Percentiles rank a stretch among this genome's conserved stretches.
These are phyloP conservation scores for Nematolebias whitei DNA, from an alignment of 2,113 vertebrate species.

Conservation along the genomic window DNA sequence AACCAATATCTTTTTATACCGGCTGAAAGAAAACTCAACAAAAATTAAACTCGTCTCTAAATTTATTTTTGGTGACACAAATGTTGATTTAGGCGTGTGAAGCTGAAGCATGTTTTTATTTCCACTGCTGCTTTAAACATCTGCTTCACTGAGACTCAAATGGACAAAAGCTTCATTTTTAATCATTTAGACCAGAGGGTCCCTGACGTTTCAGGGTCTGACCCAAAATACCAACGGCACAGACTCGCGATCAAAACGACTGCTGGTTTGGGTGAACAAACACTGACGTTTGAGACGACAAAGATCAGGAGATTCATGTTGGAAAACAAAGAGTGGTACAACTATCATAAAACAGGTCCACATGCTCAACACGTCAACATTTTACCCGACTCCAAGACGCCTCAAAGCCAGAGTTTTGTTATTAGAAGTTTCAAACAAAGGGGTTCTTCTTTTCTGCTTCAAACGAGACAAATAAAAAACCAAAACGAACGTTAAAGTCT, in stretches of 20 bases:
- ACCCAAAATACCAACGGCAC: background rate
- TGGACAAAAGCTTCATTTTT: background rate
- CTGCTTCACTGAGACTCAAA: background rate
- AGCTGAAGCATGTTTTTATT: background rate
- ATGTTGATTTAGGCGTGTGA: background rate
- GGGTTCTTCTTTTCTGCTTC: background rate
- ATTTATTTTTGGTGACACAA: background rate
- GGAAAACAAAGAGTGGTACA: too few relatives aligned
- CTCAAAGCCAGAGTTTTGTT: too few relatives aligned
- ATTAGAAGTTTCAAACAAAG: background rate
- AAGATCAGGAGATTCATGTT: too few relatives aligned
- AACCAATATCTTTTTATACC: too few relatives aligned
- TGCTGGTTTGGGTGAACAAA: too few relatives aligned
- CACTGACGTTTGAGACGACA: too few relatives aligned
- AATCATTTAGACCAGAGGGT: background rate
- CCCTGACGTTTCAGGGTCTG: background rate
- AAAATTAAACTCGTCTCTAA: too few relatives aligned
- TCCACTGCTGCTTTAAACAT: background rate
- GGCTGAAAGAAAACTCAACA: too few relatives aligned
- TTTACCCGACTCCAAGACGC: too few relatives aligned
- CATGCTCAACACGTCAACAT: too few relatives aligned
- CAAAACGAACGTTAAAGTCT: constrained; percentile 1
- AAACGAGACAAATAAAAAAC: constrained; percentile 16
- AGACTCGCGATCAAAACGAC: background rate
- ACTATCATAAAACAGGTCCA: background rate